Evolutionary conservation across 2,113 vertebrate species (phyloP).

Genomic region (cat (Felis catus)): F.catus_Fca126_mat1.0 CM031418.1:134539001-134539500

Average conservation of each 20-base stretch:
- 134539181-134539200: no score
- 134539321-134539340: neutral
- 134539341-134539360: neutral
- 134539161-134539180: accelerated
- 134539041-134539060: conserved; percentile 88
- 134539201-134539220: accelerated
- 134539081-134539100: conserved; percentile 91
- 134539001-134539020: conserved; percentile 92
- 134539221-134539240: neutral
- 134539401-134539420: neutral
- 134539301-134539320: neutral
- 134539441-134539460: accelerated
- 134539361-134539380: neutral
- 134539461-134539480: neutral
- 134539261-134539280: neutral
- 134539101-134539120: conserved; percentile 86
- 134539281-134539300: neutral
- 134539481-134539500: neutral
- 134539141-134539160: neutral
- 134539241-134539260: neutral
- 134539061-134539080: conserved; percentile 94
- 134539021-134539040: conserved; percentile 87
- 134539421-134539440: neutral
- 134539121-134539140: accelerated
- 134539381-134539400: neutral